Conservation (phyloP, 2,888 invertebrate genomes). For the Tetragnatha montana region DNA sequence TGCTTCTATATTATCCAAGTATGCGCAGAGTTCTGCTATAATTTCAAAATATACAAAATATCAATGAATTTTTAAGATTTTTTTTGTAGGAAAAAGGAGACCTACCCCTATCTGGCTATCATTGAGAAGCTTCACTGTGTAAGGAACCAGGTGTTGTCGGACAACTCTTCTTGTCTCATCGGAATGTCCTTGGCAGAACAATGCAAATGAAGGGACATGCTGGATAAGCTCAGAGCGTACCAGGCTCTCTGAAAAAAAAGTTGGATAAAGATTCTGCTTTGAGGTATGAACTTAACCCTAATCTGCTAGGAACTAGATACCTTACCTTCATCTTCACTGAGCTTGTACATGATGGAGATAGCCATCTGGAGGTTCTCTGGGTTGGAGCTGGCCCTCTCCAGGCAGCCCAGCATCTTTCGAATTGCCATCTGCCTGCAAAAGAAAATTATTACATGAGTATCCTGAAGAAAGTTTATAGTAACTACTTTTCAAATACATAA, state of each 20-base stretch:
- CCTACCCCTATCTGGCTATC: slow-evolving; percentile 73
- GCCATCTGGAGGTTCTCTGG: slow-evolving; percentile 48
- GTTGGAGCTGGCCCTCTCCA: slow-evolving; percentile 71
- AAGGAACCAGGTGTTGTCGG: slow-evolving; percentile 80
- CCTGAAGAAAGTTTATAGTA: neutral
- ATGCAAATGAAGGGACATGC: slow-evolving; percentile 82
- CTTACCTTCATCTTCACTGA: slow-evolving; percentile 63
- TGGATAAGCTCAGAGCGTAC: slow-evolving; percentile 82
- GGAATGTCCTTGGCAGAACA: slow-evolving; percentile 80
- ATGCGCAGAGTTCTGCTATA: too few relatives aligned
- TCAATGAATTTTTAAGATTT: neutral
- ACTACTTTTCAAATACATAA: too few relatives aligned
- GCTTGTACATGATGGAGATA: slow-evolving; percentile 63
- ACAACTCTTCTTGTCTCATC: slow-evolving; percentile 78
- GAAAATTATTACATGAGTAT: neutral
- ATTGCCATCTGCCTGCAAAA: slow-evolving; percentile 81
- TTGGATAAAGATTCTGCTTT: neutral
- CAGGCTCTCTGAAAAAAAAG: slow-evolving; percentile 78
- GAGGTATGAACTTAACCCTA: too few relatives aligned
- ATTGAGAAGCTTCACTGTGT: slow-evolving; percentile 81
- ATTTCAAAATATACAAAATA: neutral
- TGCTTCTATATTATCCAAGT: too few relatives aligned
- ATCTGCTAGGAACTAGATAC: too few relatives aligned
- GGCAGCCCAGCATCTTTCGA: slow-evolving; percentile 80
- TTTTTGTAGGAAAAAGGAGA: neutral